Percentiles rank a stretch among this genome's conserved stretches.
phyloP scores from a whole-genome alignment of 30 jellyfish, hydroid and myxozoan species.

The Pelagia noctiluca region DNA sequence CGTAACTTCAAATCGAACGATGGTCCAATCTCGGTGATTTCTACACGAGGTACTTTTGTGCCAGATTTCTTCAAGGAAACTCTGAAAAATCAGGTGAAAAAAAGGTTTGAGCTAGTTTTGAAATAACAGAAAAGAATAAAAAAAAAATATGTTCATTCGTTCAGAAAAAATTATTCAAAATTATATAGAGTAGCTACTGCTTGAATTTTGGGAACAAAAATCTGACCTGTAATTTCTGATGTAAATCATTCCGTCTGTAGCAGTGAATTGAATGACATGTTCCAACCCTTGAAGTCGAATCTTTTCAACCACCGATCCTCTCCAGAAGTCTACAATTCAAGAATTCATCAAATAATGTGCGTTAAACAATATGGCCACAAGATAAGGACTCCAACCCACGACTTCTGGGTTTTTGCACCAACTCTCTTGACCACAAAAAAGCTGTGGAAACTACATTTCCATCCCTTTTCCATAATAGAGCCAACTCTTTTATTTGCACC shows the following conservation, averaged over 20 bases:
- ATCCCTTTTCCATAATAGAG: no score
- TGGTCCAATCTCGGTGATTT: conserved; percentile 87
- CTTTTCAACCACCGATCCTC: conserved; percentile 76
- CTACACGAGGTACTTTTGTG: conserved; percentile 89
- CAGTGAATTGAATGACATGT: conserved; percentile 87
- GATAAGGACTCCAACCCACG: no score
- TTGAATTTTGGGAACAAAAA: not conserved
- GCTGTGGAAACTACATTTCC: no score
- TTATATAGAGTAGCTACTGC: no score
- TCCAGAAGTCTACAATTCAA: conserved; percentile 82
- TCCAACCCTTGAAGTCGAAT: conserved; percentile 93
- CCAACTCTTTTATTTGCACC: no score
- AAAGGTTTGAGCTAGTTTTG: not conserved
- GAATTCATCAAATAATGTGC: not conserved
- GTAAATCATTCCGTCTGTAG: conserved; percentile 68
- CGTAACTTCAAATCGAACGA: conserved; percentile 79
- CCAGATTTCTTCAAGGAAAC: conserved; percentile 87
- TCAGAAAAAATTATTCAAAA: no score
- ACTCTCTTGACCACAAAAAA: no score
- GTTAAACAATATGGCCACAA: not conserved
- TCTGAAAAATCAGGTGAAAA: conserved; percentile 21
- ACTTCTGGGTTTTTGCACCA: no score
- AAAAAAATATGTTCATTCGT: no score
- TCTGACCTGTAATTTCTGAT: conserved; percentile 86
- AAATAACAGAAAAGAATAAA: not conserved